Percentiles rank a stretch among this genome's conserved stretches.
These are phyloP conservation scores for Tolmerus cingulatus DNA, from an alignment of 2,888 invertebrate species.

Conservation along the genomic window DNA sequence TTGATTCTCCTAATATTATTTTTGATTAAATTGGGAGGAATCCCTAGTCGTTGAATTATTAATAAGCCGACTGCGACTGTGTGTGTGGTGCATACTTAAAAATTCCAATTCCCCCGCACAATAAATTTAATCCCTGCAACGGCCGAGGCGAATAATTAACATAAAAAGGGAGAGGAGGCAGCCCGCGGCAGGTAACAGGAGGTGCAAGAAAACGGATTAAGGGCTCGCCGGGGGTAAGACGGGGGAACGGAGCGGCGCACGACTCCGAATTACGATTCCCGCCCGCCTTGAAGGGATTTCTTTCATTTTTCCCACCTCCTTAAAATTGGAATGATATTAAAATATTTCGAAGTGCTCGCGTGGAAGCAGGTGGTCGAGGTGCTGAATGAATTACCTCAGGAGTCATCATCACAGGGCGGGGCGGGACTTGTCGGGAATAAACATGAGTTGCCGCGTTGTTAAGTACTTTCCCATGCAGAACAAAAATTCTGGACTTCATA, in stretches of 20 bases:
- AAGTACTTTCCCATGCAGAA: neutral
- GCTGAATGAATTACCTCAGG: neutral
- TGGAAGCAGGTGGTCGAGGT: neutral
- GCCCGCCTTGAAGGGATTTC: conserved; percentile 1
- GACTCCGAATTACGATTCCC: neutral
- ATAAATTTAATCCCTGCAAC: conserved; percentile 20
- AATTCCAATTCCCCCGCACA: conserved; percentile 33
- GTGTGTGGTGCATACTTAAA: conserved; percentile 21
- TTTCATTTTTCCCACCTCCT: conserved; percentile 22
- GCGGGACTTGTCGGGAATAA: neutral
- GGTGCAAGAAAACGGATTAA: conserved; percentile 11
- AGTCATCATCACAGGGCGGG: neutral
- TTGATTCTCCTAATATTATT: conserved; percentile 29
- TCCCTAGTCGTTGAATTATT: conserved; percentile 34
- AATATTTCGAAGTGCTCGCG: neutral
- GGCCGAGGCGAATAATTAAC: conserved; percentile 20
- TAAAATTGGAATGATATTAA: conserved; percentile 24
- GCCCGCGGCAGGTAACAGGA: neutral
- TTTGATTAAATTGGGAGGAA: conserved; percentile 40
- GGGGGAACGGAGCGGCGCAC: neutral
- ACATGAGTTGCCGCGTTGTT: neutral
- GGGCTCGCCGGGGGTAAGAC: neutral
- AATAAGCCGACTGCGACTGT: conserved; percentile 22
- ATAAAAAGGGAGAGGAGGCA: neutral
- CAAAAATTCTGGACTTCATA: neutral